phyloP scores from a whole-genome alignment of 2,797 vertebrate genomes.

The Anomalospiza imberbis region DNA sequence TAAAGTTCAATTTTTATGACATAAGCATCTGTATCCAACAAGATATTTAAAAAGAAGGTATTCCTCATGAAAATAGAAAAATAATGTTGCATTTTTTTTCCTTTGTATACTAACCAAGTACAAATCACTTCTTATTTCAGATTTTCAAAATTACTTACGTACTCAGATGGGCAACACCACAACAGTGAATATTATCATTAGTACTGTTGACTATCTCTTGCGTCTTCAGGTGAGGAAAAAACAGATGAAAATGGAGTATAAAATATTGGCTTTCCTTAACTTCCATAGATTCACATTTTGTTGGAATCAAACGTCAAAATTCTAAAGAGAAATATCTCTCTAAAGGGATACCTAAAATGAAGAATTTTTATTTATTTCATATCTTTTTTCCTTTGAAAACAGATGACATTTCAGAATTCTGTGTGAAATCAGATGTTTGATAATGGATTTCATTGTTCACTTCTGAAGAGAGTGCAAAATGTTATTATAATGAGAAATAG shows the following conservation, averaged over 20 bases:
- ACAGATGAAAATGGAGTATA: not conserved
- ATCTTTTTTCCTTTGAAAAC: not conserved
- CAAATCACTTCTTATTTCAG: conserved; percentile 70
- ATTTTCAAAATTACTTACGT: conserved; percentile 97
- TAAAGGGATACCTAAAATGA: not conserved
- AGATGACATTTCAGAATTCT: not conserved
- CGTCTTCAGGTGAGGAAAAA: conserved; percentile 87
- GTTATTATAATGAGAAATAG: not conserved
- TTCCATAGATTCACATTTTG: not conserved
- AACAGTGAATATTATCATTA: conserved; percentile 98
- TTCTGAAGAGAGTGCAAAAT: not conserved
- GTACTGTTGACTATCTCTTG: conserved; percentile 95
- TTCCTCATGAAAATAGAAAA: not conserved
- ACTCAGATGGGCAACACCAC: conserved; percentile 99
- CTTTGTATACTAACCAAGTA: not conserved
- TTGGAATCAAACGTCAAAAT: not conserved
- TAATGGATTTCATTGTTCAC: not conserved
- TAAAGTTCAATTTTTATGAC: not conserved
- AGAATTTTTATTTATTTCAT: not conserved
- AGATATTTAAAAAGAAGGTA: not conserved
- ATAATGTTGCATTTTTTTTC: not conserved
- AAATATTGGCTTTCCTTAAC: not conserved
- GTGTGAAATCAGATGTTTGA: not conserved
- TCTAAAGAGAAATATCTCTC: too few species aligned
- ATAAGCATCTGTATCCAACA: not conserved